Conservation (phyloP, 2,888 invertebrate genomes). For the Conops quadrifasciatus region DNA sequence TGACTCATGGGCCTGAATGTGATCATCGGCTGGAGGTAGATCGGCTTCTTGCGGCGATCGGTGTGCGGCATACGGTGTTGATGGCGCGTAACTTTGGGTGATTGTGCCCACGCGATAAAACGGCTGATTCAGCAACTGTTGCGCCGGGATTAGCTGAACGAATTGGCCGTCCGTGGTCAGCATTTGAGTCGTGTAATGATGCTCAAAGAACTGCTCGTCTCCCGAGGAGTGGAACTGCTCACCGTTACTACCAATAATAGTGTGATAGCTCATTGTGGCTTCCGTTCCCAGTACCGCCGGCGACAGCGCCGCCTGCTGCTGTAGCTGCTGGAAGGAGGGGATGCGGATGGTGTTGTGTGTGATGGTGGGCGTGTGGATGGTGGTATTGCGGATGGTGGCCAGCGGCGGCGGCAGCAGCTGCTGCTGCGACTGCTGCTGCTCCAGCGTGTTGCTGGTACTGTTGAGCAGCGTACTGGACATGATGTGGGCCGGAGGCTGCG, state of each 20-base stretch:
- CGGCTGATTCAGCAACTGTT: constrained; percentile 27
- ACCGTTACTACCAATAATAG: constrained; percentile 85
- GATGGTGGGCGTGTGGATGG: constrained; percentile 55
- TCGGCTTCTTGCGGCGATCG: constrained; percentile 61
- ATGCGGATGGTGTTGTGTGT: constrained; percentile 60
- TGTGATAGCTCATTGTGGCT: constrained; percentile 75
- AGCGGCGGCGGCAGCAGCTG: constrained; percentile 48
- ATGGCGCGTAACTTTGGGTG: constrained; percentile 50
- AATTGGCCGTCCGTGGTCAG: constrained; percentile 57
- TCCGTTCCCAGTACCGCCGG: constrained; percentile 67
- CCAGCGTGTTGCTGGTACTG: constrained; percentile 46
- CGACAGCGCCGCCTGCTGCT: constrained; percentile 68
- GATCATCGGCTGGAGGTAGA: constrained; percentile 56
- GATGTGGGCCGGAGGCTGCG: constrained; percentile 43
- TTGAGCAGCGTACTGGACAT: constrained; percentile 47
- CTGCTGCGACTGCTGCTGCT: constrained; percentile 47
- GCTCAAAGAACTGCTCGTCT: constrained; percentile 6
- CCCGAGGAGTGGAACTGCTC: constrained; percentile 11
- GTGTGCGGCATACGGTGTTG: constrained; percentile 52
- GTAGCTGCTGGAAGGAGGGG: constrained; percentile 67
- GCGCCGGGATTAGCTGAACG: constrained; percentile 65
- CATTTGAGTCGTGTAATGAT: constrained; percentile 52
- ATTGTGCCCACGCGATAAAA: constrained; percentile 64
- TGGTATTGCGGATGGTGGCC: constrained; percentile 57
- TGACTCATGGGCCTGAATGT: constrained; percentile 43